phyloP scores from a whole-genome alignment of 2,113 vertebrate genomes.

The Vulpes vulpes region DNA sequence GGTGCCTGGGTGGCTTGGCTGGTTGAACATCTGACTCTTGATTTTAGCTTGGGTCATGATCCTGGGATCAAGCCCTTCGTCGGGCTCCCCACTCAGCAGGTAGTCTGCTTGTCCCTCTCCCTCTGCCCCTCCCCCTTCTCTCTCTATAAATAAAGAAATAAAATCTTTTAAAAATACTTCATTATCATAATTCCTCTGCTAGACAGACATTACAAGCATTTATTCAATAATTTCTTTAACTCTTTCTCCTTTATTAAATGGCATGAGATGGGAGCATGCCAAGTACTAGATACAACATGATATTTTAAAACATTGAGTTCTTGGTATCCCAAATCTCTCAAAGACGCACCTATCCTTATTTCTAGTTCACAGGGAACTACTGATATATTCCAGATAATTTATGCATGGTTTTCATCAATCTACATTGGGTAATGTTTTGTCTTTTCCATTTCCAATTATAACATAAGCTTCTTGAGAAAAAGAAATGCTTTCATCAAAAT shows the following conservation, averaged over 20 bases:
- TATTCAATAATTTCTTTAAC: not conserved
- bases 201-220: not conserved
- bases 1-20: too few relatives aligned
- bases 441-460: not conserved
- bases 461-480: not conserved
- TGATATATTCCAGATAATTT: not conserved
- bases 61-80: too few relatives aligned
- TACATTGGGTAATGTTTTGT: not conserved
- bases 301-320: not conserved
- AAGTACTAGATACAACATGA: not conserved
- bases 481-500: conserved; percentile 7
- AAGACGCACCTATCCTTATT: not conserved
- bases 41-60: too few relatives aligned
- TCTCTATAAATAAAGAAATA: too few relatives aligned
- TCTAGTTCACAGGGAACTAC: not conserved
- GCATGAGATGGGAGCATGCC: not conserved
- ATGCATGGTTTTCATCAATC: not conserved
- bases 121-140: too few relatives aligned
- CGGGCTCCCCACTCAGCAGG: too few relatives aligned
- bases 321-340: not conserved
- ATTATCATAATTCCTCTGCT: not conserved
- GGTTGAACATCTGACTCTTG: too few relatives aligned
- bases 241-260: not conserved
- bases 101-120: too few relatives aligned
- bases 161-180: too few relatives aligned